phyloP scores from a whole-genome alignment of 2,888 invertebrate species.

The Harmothoe impar region DNA sequence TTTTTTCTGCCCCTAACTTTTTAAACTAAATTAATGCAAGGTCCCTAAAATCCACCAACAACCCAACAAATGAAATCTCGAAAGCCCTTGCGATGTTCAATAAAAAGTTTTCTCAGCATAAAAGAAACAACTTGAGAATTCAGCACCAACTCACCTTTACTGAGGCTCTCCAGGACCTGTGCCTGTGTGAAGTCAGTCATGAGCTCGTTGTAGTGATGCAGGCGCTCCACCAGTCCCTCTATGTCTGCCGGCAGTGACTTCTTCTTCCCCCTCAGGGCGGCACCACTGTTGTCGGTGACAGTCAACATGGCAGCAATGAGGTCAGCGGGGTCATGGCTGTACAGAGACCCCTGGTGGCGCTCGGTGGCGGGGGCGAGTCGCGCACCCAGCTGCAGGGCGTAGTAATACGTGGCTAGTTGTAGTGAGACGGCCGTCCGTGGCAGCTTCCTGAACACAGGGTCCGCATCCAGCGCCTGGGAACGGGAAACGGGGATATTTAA shows the following conservation, averaged over 20 bases:
- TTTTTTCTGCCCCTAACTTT: too few species aligned
- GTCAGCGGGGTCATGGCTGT: conserved; percentile 73
- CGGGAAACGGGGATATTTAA: too few species aligned
- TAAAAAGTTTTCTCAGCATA: too few species aligned
- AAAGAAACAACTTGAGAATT: too few species aligned
- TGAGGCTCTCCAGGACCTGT: conserved; percentile 82
- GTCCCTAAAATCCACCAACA: too few species aligned
- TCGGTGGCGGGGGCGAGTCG: conserved; percentile 72
- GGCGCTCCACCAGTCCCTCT: conserved; percentile 75
- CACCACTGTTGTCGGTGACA: not conserved
- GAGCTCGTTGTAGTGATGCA: conserved; percentile 81
- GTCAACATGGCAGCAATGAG: conserved; percentile 74
- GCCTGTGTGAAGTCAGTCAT: conserved; percentile 84
- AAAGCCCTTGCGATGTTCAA: too few species aligned
- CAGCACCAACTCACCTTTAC: conserved; percentile 80
- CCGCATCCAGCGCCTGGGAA: conserved; percentile 81
- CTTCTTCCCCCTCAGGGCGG: conserved; percentile 64
- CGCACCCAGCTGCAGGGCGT: conserved; percentile 80
- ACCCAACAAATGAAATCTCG: too few species aligned
- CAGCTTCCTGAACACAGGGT: conserved; percentile 80
- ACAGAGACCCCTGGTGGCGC: conserved; percentile 72
- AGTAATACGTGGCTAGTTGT: conserved; percentile 83
- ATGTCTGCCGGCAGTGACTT: conserved; percentile 67
- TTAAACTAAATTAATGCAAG: too few species aligned
- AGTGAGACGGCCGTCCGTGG: conserved; percentile 83